Conservation (phyloP, 2,888 invertebrate genomes). For the Drosophila subsilvestris region DNA sequence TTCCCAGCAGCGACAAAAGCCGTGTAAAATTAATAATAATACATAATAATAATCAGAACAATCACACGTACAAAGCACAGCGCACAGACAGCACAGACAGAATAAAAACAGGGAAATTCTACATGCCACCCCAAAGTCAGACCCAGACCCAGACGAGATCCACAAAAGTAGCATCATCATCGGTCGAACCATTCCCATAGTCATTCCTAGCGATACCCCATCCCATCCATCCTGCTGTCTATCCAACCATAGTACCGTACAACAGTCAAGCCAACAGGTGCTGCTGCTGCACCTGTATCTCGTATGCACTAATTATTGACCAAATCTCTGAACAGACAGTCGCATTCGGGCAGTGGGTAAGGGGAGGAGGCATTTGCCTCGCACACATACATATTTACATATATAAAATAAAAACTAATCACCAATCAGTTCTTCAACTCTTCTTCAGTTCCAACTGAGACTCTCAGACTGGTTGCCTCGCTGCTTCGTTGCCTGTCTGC, state of each 20-base stretch:
- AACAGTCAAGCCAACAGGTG: neutral
- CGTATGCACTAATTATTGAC: conserved; percentile 36
- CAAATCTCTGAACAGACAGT: neutral
- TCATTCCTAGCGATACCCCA: neutral
- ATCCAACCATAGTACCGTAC: neutral
- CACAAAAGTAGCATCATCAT: conserved; percentile 36
- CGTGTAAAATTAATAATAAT: conserved; percentile 45
- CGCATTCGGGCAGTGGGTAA: neutral
- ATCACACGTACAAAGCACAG: conserved; percentile 30
- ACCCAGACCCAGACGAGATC: neutral
- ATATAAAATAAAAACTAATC: conserved; percentile 74
- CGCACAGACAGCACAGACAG: neutral
- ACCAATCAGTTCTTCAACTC: conserved; percentile 68
- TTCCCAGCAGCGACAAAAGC: conserved; percentile 23
- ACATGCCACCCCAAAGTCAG: neutral
- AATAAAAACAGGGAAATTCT: neutral
- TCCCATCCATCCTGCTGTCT: conserved; percentile 13
- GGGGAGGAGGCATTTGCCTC: neutral
- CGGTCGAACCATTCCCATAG: conserved; percentile 19
- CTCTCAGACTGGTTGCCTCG: neutral
- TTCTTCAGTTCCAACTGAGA: neutral
- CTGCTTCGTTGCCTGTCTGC: neutral
- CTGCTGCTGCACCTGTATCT: neutral
- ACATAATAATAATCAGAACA: conserved; percentile 53
- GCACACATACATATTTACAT: conserved; percentile 50